phyloP scores from a whole-genome alignment of 2,113 vertebrate genomes.

The Psammodynastes pulverulentus region DNA sequence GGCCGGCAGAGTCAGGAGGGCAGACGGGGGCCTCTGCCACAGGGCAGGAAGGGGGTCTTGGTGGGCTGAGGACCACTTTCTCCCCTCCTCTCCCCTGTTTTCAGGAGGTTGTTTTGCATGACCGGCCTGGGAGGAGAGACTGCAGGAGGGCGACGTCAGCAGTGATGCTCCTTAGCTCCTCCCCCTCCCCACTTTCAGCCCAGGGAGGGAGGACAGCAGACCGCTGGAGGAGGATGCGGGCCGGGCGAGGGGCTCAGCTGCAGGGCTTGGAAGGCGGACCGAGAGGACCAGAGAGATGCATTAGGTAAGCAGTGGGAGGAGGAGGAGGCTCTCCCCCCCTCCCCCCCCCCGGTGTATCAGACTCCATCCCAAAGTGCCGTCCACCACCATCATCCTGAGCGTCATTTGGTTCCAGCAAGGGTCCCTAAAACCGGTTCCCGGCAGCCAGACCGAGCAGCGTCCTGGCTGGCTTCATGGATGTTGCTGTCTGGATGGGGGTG shows the following conservation, averaged over 20 bases:
- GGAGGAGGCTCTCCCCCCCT: neutral
- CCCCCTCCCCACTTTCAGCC: conserved; percentile 11
- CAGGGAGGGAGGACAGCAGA: neutral
- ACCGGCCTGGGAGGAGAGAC: neutral
- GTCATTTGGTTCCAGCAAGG: neutral
- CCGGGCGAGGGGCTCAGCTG: neutral
- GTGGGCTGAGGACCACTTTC: conserved; percentile 39
- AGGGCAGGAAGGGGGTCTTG: conserved; percentile 43
- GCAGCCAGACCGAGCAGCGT: neutral
- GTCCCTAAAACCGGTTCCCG: neutral
- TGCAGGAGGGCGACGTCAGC: conserved; percentile 30
- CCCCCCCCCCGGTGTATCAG: neutral
- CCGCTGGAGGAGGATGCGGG: neutral
- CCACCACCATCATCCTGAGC: neutral
- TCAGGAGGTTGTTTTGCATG: conserved; percentile 30
- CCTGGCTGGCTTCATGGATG: neutral
- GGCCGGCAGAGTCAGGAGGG: too few species aligned
- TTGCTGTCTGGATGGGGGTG: neutral
- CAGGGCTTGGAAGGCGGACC: neutral
- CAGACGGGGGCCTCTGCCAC: too few species aligned
- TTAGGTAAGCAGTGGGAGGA: neutral
- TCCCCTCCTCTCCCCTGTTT: conserved; percentile 17
- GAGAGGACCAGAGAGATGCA: neutral
- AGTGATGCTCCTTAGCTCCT: conserved; percentile 28
- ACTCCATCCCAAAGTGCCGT: neutral